Evolutionary conservation across 2,888 invertebrate species (phyloP), one percentile per base, ranked within the genome.

Genomic region (Aquatica leii): DNA sequence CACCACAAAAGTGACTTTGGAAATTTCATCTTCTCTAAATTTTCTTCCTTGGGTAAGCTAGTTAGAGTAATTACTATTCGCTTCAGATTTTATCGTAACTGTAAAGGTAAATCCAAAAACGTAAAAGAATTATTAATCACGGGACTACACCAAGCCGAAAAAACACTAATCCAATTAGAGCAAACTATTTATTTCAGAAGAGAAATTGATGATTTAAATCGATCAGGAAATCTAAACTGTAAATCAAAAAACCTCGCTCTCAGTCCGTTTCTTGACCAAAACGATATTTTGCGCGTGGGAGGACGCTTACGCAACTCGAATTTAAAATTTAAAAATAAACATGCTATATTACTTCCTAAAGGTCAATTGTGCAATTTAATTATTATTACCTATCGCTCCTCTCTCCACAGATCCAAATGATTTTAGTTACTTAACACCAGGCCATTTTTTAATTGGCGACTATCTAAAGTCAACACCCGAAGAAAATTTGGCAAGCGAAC

Each of bases 361-460:
- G 24, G 24, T 24, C 24, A 24, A 24, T 6, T 24, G 2, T 24
- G 24, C 6, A 24, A 24, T 6, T 24, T 24, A 24, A 24, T 24
- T 4, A 6, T 24, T 24, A 24, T 6, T 24, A 20, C 62, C 65
- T 1, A 21, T 67, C n/a, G 40, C 20, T 20, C 41, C 14, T n/a
- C 24, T 59, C 24, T 53, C 53, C 2, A 35, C 41, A 11, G 41
- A 62, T 15, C 49, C 58, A 8, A 52, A 60, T 4, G 50, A 49
- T 17, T 43, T 57, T 12, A 21, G 37, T 12, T 20, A 35, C 14
- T 48, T 66, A 0, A 68, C 62, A n/a, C 65, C 65, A 17, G 68
- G 62, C 0, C 62, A 62, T 41, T 67, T 65, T 35, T 37, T 62
- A 6, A 60, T 65, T 24, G 62, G 59, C n/a, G 49, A 52, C n/a